Base-by-base conservation (phyloP, 2,113 vertebrate genomes). In the Cyrtonyx montezumae region DNA sequence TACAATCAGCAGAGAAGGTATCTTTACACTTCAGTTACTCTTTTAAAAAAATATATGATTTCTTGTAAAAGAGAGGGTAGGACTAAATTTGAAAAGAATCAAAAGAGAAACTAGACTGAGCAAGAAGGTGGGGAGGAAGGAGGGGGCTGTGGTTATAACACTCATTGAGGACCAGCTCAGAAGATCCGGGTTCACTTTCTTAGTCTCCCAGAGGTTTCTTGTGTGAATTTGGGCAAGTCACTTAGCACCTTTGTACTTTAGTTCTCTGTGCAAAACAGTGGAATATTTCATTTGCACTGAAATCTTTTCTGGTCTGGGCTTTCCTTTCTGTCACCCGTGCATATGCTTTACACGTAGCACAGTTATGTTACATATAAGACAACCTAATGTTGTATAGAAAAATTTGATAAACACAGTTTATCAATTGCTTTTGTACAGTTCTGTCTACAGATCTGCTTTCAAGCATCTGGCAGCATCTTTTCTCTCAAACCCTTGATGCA, bases 31-130 rank as follows among this genome's bases (percentile, higher is more conserved):
- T 77, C 59, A 71, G 45, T 88, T 71, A 69, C n/a, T n/a, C 55
- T 48, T 76, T 40, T 77, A 56, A 1, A 70, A 66, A 67, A 66
- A 37, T 69, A 79, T 53, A 76, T 73, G 75, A 82, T 58, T 96
- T 97, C 95, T 95, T 94, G 85, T 95, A 94, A 97, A 88, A 96
- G 68, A 95, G 93, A 96, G 59, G 37, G 77, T 93, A 97, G 46
- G 49, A 78, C 75, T 95, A 93, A 93, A 87, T 90, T 95, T 88
- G 58, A 67, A 40, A 91, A 93, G 42, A 95, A 94, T 71, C 71
- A 91, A 87, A 96, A 95, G 84, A 84, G 71, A 95, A 96, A 96
- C 92, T 91, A 87, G 34, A 70, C 25, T 55, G n/a, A 89, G 89
- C 81, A 82, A 58, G 45, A 77, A 75, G 48, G 67, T 56, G 23